Evolutionary conservation across 1,140 invertebrate genomes (phyloP), one percentile per base, ranked within the genome.

Genomic region (Gonioctena quinquepunctata): DNA sequence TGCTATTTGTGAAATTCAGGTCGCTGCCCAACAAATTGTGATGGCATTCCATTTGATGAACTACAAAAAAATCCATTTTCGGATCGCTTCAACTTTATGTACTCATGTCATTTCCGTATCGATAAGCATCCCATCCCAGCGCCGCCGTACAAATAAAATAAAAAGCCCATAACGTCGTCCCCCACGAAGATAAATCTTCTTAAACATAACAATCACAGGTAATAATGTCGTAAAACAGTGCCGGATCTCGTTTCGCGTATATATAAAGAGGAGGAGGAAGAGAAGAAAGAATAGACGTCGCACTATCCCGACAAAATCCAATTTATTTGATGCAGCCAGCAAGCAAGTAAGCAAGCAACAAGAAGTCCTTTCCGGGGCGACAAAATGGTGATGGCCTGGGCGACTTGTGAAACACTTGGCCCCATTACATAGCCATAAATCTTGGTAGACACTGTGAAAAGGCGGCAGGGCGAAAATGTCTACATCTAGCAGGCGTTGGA

Each of bases 401-500:
- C 77, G 79, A 80, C 73, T 79, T 77, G 79, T 73, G 80, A 82
- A 83, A 76, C 80, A 81, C 77, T 83, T 83, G 79, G 79, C 79
- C 81, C 81, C 77, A 83, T 83, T 83, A 82, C 80, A 83, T 81
- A 74, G 80, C 81, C 49, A 83, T 83, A 83, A 83, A 83, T 83
- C 79, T 80, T 66, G 59, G 48, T 21, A 60, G 52, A 64, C 67
- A 61, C 50, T 28, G 61, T 69, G 52, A 61, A 56, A 49, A 57
- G 50, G 66, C 60, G 48, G 57, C 68, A 27, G 69, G 66, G 72
- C 70, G 77, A 70, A 57, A 76, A 77, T 76, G 74, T 76, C 75
- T 77, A 73, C 76, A 78, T 78, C 68, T 49, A 64, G 61, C 66
- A 23, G 50, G 66, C 66, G 68, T 61, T 74, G 69, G 56, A 59